These are phyloP conservation scores for Spialia ferax DNA, from an alignment of 2,888 invertebrate species.

Conservation along the genomic window DNA sequence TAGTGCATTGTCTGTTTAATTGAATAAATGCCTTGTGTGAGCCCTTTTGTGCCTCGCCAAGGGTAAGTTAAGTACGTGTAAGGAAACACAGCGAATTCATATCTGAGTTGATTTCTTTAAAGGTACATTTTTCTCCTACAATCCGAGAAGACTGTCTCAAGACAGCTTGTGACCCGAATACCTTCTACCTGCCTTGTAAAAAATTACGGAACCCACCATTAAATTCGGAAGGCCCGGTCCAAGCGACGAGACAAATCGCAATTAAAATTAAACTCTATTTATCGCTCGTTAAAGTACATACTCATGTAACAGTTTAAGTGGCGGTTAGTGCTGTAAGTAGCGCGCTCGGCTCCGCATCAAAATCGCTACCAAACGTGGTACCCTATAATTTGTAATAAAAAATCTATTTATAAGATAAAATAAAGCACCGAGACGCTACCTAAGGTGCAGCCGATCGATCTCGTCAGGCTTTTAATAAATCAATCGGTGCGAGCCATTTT, in stretches of 20 bases:
- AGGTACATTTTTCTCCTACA: background rate
- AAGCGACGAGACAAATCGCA: constrained; percentile 48
- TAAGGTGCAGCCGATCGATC: constrained; percentile 82
- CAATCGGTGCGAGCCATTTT: constrained; percentile 70
- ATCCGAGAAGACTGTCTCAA: background rate
- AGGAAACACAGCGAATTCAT: constrained; percentile 44
- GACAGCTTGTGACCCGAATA: constrained; percentile 42
- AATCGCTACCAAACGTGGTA: constrained; percentile 84
- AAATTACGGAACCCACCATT: constrained; percentile 71
- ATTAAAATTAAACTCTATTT: constrained; percentile 72
- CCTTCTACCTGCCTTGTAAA: constrained; percentile 67
- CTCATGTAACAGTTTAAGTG: constrained; percentile 57
- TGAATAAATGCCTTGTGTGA: constrained; percentile 79
- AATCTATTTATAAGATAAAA: constrained; percentile 86
- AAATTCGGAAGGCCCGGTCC: constrained; percentile 59
- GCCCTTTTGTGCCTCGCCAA: constrained; percentile 56
- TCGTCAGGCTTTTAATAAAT: constrained; percentile 78
- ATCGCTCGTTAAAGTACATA: constrained; percentile 68
- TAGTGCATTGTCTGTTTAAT: constrained; percentile 80
- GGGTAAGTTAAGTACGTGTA: constrained; percentile 52
- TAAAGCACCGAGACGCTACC: constrained; percentile 82
- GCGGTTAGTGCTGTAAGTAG: constrained; percentile 58
- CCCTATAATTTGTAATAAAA: constrained; percentile 86
- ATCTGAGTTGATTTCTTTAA: background rate
- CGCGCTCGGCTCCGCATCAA: constrained; percentile 60